These are phyloP conservation scores for Calliopsis andreniformis DNA, from an alignment of 1,140 invertebrate genomes.

Conservation along the genomic window DNA sequence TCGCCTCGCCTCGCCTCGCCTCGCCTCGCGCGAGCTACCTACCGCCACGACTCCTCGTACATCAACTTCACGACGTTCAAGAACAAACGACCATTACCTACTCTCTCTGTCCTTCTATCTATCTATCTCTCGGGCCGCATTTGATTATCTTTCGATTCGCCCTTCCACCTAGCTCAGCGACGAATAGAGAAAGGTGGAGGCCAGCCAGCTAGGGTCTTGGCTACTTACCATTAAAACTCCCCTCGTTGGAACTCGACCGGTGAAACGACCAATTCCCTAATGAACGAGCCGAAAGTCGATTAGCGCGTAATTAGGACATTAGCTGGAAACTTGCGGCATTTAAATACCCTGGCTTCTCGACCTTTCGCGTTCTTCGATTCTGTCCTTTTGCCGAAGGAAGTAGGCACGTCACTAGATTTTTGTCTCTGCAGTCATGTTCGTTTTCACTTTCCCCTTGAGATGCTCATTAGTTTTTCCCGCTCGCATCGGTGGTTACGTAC, in stretches of 20 bases:
- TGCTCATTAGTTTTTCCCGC: too few species aligned
- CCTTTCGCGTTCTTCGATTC: not conserved
- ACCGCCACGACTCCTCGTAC: constrained; percentile 20
- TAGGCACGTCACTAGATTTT: too few species aligned
- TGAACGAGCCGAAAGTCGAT: constrained; percentile 35
- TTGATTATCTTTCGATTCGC: constrained; percentile 37
- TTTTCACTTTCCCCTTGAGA: too few species aligned
- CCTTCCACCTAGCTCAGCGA: not conserved
- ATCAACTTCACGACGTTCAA: constrained; percentile 39
- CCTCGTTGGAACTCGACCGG: constrained; percentile 26
- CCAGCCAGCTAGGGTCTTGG: not conserved
- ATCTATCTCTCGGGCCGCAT: not conserved
- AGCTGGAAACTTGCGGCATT: constrained; percentile 29
- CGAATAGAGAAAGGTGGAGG: too few species aligned
- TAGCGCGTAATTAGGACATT: constrained; percentile 49
- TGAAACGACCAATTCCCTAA: constrained; percentile 14
- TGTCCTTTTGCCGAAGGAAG: not conserved
- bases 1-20: not conserved
- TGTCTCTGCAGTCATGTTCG: too few species aligned
- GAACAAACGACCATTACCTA: constrained; percentile 54
- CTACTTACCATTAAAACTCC: constrained; percentile 33
- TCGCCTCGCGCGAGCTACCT: constrained; percentile 3
- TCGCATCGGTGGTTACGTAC: too few species aligned
- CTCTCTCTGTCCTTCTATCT: not conserved
- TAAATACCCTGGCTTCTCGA: constrained; percentile 3